Evolutionary conservation across 1,140 invertebrate species (phyloP), one percentile per base, ranked within the genome.

Genomic region (Calycopis cecrops): DNA sequence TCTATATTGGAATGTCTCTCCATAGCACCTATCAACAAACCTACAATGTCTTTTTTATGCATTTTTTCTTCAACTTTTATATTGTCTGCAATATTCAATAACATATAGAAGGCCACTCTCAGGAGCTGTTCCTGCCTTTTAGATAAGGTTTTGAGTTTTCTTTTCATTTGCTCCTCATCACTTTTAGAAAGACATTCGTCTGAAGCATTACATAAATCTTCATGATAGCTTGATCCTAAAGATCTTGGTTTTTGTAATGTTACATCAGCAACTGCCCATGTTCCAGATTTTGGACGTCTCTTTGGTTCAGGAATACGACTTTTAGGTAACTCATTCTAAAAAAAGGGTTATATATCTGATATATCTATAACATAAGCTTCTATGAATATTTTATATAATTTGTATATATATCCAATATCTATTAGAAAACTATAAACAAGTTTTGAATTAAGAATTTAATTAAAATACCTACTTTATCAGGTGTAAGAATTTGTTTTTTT

Each of bases 41-140:
- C 92, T 1, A 99, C 93, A 60, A 99, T 93, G 65, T 97, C 96
- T 79, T 97, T 96, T 62, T 97, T 96, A 6, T 95, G 92, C 96
- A 99, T 99, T 90, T 99, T 99, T 82, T 97, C 93, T 88, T 99
- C 98, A 8, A 99, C 92, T 82, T 92, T 95, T 11, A 95, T 90
- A 88, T 99, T 98, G 85, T 99, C 97, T 6, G 98, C 95, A 73
- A 99, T 93, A 83, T 99, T 99, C 16, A 99, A 85, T 44, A 99
- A 87, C 60, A 99, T 89, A 85, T 98, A 97, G 85, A 97, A 97
- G 10, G 93, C 92, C 51, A 95, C 94, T 88, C 95, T 89, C 21
- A 98, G 79, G 35, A 99, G 87, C 76, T 98, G 95, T 82, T 99
- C 97, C 75, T 99, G 97, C 83, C 98, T 97, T 71, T 93, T 94